Conservation (phyloP, 2,113 vertebrate genomes). For the Datnioides undecimradiatus region DNA sequence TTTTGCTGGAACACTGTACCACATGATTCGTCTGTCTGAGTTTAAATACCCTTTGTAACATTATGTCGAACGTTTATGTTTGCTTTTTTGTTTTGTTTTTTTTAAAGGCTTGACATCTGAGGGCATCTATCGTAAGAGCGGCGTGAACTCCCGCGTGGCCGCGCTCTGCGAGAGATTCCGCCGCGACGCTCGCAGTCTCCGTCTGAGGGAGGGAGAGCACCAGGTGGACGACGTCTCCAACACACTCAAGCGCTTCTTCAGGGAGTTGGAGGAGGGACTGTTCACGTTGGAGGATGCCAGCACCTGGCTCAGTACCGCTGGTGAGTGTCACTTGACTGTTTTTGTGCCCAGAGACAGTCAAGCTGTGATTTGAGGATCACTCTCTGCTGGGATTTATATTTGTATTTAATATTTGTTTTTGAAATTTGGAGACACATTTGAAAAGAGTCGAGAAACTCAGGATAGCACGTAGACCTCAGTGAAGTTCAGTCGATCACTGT, state of each 20-base stretch:
- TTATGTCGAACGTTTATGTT: background rate
- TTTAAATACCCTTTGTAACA: background rate
- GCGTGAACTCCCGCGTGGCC: constrained; percentile 93
- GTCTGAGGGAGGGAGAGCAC: constrained; percentile 91
- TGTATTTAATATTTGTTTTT: background rate
- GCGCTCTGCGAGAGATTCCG: constrained; percentile 87
- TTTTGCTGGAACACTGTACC: background rate
- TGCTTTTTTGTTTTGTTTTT: background rate
- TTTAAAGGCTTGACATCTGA: constrained; percentile 91
- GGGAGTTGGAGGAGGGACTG: constrained; percentile 90
- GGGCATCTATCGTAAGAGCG: constrained; percentile 97
- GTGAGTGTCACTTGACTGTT: constrained; percentile 68
- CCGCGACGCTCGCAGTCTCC: constrained; percentile 87
- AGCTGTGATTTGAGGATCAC: background rate
- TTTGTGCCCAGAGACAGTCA: background rate
- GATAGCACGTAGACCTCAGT: too few relatives aligned
- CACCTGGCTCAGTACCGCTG: constrained; percentile 87
- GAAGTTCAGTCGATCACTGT: too few relatives aligned
- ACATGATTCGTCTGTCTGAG: too few relatives aligned
- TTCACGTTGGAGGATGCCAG: constrained; percentile 83
- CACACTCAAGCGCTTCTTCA: constrained; percentile 94
- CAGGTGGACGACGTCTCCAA: constrained; percentile 94
- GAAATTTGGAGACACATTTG: background rate
- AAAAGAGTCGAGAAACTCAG: too few relatives aligned
- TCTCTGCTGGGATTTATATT: too few relatives aligned